Evolutionary conservation across 2,888 invertebrate genomes (phyloP).

Genomic region (Euzetes globulus): DNA sequence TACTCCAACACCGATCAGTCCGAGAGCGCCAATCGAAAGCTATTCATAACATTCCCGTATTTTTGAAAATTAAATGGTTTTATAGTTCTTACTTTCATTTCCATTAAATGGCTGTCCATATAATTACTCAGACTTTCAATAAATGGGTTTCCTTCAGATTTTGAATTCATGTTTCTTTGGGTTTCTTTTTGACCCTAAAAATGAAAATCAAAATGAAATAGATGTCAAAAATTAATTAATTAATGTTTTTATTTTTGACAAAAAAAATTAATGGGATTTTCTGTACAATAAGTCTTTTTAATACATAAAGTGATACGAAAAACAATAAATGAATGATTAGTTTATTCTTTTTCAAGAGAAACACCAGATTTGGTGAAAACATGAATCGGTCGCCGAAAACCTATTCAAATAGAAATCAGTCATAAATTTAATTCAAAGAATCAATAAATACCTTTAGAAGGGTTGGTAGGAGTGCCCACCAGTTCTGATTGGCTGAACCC

Average conservation of each 20-base stretch:
- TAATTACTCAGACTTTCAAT: neutral
- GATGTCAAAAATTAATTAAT: neutral
- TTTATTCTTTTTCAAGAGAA: neutral
- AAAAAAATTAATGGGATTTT: neutral
- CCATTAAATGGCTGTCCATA: slow-evolving; percentile 22
- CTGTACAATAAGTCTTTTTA: neutral
- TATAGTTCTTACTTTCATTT: slow-evolving; percentile 4
- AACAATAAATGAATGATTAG: neutral
- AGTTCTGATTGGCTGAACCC: slow-evolving; percentile 85
- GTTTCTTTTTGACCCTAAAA: neutral
- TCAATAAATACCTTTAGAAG: slow-evolving; percentile 59
- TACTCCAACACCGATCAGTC: slow-evolving; percentile 4
- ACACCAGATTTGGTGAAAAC: slow-evolving; percentile 34
- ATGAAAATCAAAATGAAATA: neutral
- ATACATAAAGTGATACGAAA: neutral
- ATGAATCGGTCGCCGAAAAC: slow-evolving; percentile 37
- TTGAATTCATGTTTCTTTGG: neutral
- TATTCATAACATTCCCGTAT: neutral
- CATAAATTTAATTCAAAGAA: neutral
- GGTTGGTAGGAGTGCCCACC: slow-evolving; percentile 69
- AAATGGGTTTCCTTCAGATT: neutral
- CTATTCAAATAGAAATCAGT: slow-evolving; percentile 19
- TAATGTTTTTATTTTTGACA: neutral
- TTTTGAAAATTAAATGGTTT: neutral
- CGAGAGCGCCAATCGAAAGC: slow-evolving; percentile 3